These are phyloP conservation scores for Clepsis dumicolana DNA, from an alignment of 2,888 invertebrate species.

Conservation along the genomic window DNA sequence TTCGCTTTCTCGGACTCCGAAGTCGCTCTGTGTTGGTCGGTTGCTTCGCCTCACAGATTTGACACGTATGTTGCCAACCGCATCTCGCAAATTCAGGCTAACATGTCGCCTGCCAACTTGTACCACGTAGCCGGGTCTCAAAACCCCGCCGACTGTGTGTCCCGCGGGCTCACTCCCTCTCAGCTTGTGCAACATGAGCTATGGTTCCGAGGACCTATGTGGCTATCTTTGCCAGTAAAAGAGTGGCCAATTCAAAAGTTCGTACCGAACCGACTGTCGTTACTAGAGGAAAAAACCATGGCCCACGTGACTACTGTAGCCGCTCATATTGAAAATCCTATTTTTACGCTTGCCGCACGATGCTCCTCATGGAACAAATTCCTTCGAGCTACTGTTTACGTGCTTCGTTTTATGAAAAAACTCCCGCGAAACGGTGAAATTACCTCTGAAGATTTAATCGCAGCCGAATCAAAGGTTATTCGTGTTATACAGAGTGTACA, in stretches of 20 bases:
- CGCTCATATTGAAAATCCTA: neutral
- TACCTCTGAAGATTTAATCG: neutral
- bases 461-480: neutral
- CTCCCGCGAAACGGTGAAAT: neutral
- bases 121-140: neutral
- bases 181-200: neutral
- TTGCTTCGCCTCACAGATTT: too few species aligned
- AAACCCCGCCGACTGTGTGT: neutral
- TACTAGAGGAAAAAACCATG: neutral
- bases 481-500: neutral
- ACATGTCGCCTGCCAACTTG: neutral
- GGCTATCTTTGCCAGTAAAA: neutral
- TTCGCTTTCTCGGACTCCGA: too few species aligned
- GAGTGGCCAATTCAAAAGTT: neutral
- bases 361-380: constrained; percentile 1
- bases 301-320: neutral
- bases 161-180: neutral
- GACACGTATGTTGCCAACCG: too few species aligned
- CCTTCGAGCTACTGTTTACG: neutral
- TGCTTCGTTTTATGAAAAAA: neutral
- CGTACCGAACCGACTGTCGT: neutral
- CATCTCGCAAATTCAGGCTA: constrained; percentile 8
- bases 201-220: neutral
- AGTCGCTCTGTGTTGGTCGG: too few species aligned
- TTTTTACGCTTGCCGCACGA: neutral